A percentile compares a stretch with the other conserved stretches of the same genome.
These are phyloP conservation scores for Harmothoe impar DNA, from an alignment of 2,888 invertebrate genomes.

Conservation along the genomic window DNA sequence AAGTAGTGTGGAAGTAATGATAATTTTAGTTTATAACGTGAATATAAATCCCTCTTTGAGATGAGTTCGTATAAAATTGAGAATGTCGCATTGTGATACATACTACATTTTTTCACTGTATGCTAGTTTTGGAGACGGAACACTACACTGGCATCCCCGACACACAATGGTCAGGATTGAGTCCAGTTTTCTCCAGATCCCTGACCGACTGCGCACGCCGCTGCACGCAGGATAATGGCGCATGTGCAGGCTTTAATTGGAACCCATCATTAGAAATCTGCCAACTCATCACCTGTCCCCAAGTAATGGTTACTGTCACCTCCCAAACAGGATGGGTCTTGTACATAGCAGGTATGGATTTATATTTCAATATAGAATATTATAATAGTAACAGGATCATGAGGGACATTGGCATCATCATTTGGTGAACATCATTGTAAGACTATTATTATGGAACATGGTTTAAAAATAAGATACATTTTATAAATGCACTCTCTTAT, in stretches of 20 bases:
- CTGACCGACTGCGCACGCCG: not conserved
- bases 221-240: not conserved
- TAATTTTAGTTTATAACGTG: too few relatives aligned
- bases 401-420: too few relatives aligned
- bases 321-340: not conserved
- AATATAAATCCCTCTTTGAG: too few relatives aligned
- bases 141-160: not conserved
- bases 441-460: too few relatives aligned
- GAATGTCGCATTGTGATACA: too few relatives aligned
- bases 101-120: too few relatives aligned
- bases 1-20: too few relatives aligned
- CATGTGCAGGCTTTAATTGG: not conserved
- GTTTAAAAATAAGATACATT: too few relatives aligned
- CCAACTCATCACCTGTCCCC: not conserved
- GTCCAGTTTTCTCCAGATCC: not conserved
- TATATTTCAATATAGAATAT: not conserved
- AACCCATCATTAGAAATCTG: not conserved
- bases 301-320: not conserved
- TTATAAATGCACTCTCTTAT: too few relatives aligned
- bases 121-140: too few relatives aligned
- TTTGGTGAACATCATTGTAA: too few relatives aligned
- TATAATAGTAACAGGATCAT: not conserved
- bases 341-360: not conserved
- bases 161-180: not conserved
- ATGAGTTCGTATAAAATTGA: too few relatives aligned